Percentiles rank a stretch among this genome's conserved stretches.
These are phyloP conservation scores for Ostrea denselamellosa DNA, from an alignment of 1,140 invertebrate genomes.

Conservation along the genomic window DNA sequence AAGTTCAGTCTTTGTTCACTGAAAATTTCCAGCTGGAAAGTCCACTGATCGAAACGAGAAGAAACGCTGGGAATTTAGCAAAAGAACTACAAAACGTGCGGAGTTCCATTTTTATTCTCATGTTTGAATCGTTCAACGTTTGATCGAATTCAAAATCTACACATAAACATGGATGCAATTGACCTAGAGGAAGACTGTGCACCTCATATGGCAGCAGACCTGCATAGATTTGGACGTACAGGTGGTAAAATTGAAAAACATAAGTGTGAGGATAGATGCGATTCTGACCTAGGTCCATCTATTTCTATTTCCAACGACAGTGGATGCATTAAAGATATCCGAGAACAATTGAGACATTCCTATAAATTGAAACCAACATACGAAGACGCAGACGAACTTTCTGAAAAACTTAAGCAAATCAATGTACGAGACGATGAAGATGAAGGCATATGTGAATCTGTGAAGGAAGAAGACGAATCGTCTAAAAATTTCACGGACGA, in stretches of 20 bases:
- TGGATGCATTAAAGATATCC: neutral
- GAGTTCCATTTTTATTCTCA: neutral
- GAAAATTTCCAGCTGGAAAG: conserved; percentile 37
- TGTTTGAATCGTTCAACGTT: neutral
- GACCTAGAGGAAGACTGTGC: conserved; percentile 18
- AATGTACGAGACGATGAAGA: neutral
- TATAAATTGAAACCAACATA: neutral
- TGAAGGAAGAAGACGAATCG: neutral
- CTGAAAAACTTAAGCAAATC: neutral
- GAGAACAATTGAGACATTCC: conserved; percentile 26
- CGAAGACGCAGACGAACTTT: neutral
- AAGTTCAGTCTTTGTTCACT: neutral
- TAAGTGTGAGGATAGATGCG: neutral
- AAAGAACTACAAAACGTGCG: neutral
- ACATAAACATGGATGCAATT: neutral
- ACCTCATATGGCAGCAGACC: neutral
- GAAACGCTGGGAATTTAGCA: neutral
- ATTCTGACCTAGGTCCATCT: neutral
- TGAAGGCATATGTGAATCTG: conserved; percentile 14
- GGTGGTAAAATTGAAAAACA: neutral
- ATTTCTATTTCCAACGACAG: neutral
- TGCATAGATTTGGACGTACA: neutral
- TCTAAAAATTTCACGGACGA: conserved; percentile 38
- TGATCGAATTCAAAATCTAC: neutral
- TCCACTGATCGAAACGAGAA: neutral